Percentiles rank a stretch among this genome's conserved stretches.
These are phyloP conservation scores for Macropus fuliginosus DNA, from an alignment of 2,797 vertebrate genomes.

Conservation along the genomic window DNA sequence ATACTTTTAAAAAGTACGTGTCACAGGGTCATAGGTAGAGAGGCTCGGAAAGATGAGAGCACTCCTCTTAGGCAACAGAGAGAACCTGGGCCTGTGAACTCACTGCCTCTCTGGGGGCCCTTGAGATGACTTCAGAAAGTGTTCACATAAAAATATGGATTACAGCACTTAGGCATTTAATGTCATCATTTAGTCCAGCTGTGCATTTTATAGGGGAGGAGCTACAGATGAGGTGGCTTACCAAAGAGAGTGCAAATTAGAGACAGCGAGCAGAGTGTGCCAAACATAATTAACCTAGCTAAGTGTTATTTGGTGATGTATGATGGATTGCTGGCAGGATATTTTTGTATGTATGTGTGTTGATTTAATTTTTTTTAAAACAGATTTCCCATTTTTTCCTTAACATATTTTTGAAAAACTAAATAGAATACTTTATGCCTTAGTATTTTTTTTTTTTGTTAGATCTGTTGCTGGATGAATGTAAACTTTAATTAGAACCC, in stretches of 20 bases:
- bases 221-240: too few species aligned
- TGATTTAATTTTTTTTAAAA: too few species aligned
- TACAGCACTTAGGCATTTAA: neutral
- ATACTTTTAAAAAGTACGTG: neutral
- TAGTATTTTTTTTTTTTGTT: neutral
- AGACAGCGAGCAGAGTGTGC: too few species aligned
- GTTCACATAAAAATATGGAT: neutral
- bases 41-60: neutral
- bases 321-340: too few species aligned
- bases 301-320: too few species aligned
- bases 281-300: too few species aligned
- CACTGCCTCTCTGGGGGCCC: neutral
- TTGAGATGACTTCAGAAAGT: neutral
- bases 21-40: neutral
- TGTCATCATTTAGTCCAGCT: neutral
- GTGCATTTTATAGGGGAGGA: neutral
- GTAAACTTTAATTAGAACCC: neutral
- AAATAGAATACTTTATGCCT: neutral
- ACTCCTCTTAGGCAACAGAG: neutral
- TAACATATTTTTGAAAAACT: neutral
- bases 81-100: neutral
- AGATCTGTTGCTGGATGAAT: neutral
- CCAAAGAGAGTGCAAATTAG: too few species aligned
- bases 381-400: too few species aligned
- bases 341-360: too few species aligned